Conservation (phyloP, 37 sponge, comb jelly and placozoan species). For the Amphimedon queenslandica region DNA sequence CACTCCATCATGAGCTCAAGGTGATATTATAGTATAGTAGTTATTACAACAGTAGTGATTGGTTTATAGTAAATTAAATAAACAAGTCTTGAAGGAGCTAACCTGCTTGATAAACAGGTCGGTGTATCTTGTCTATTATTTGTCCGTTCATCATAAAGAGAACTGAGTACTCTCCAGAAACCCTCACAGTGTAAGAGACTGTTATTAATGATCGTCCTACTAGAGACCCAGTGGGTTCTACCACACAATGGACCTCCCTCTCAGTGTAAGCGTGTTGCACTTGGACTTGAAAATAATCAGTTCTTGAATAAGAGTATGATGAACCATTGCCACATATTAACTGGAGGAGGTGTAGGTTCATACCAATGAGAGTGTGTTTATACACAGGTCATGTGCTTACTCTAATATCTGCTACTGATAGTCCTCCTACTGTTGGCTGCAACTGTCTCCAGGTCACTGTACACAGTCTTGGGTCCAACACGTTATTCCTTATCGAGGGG, state of each 20-base stretch:
- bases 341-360: conserved; percentile 13
- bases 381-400: no score
- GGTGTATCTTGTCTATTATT: conserved; percentile 1
- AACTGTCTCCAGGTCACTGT: conserved; percentile 58
- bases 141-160: conserved; percentile 28
- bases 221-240: conserved; percentile 44
- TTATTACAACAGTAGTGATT: no score
- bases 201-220: conserved; percentile 20
- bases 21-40: no score
- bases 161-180: conserved; percentile 38
- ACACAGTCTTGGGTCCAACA: conserved; percentile 18
- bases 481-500: no score
- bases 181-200: conserved; percentile 53
- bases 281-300: conserved; percentile 27
- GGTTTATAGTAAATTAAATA: no score
- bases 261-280: conserved; percentile 7
- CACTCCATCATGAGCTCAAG: no score
- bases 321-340: conserved; percentile 25
- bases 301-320: conserved; percentile 42
- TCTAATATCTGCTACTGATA: no score
- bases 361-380: no score
- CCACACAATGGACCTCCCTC: conserved; percentile 26
- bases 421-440: conserved; percentile 39
- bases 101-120: no score
- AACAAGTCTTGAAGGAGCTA: no score